Evolutionary conservation across 2,113 vertebrate genomes (phyloP), one percentile per base, ranked within the genome.

Genomic region (Oreochromis aureus): DNA sequence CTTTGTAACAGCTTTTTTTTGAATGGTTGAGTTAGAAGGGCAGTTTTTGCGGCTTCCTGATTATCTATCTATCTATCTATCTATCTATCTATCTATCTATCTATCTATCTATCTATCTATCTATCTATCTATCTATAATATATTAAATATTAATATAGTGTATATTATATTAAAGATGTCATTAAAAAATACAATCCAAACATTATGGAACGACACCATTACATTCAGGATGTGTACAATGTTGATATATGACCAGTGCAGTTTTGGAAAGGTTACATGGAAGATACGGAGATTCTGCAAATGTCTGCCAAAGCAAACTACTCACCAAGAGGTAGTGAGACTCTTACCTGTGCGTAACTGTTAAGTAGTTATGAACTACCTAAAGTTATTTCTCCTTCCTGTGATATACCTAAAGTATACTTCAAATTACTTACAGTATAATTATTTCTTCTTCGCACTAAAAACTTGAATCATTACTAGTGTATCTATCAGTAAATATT

Each of bases 1-100:
- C 88, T 32, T 86, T 32, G 51, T 86, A 48, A 85, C 55, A 39
- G 82, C 86, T 71, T 93, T 86, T 81, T 89, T 55, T n/a, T 18
- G 18, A 19, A 11, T 11, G 54, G 22, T 90, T 41, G 18, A 61
- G 30, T 71, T 76, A n/a, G 63, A n/a, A 30, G 7, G 30, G 32
- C 61, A 76, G n/a, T 73, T 51, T 16, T 82, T 53, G 11, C 7
- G 5, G 10, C 10, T n/a, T 87, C 8, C 16, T 7, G 10, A 59
- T 22, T 39, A 36, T 34, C 51, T 53, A 53, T 34, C 34, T 34
- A 36, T 36, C 34, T 36, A 36, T 36, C 34, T 36, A 36, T 36
- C 34, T 34, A 34, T 34, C 34, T 34, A 34, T 34, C 34, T 34
- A 34, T 34, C 34, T 34, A 34, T 34, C 34, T 34, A 34, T 34